phyloP scores from a whole-genome alignment of 2,888 invertebrate species.

The Formica aserva region DNA sequence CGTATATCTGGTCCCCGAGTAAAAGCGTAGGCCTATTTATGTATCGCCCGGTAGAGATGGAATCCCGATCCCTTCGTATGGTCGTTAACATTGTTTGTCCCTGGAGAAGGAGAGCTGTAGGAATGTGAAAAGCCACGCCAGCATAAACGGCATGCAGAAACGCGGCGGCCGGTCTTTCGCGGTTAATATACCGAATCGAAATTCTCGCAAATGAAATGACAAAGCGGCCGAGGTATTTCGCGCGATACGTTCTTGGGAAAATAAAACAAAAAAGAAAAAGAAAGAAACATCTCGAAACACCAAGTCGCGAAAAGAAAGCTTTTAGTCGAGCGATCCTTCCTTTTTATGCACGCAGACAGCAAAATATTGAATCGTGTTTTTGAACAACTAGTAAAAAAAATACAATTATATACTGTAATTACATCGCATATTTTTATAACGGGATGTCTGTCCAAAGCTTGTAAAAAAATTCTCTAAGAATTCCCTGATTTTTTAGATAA shows the following conservation, averaged over 20 bases:
- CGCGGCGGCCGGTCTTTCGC: conserved; percentile 52
- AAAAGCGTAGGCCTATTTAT: conserved; percentile 74
- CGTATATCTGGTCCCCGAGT: conserved; percentile 71
- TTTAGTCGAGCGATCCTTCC: not conserved
- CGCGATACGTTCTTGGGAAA: not conserved
- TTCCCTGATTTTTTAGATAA: no score
- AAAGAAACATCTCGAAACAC: not conserved
- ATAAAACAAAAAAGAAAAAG: not conserved
- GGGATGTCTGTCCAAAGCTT: no score
- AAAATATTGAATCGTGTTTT: not conserved
- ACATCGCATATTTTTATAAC: no score
- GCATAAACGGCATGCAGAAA: conserved; percentile 60
- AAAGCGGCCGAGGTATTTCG: conserved; percentile 20
- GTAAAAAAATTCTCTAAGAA: no score
- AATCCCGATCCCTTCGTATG: conserved; percentile 73
- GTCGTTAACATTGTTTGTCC: conserved; percentile 79
- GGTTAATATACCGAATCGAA: conserved; percentile 59
- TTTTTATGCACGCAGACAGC: not conserved
- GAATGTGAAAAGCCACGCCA: conserved; percentile 77
- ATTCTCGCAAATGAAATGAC: conserved; percentile 26
- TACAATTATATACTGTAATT: not conserved
- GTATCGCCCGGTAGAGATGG: conserved; percentile 73
- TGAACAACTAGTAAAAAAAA: not conserved
- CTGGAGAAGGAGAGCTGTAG: conserved; percentile 68
- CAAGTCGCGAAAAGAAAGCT: not conserved